These are phyloP conservation scores for Nineta flava DNA, from an alignment of 2,888 invertebrate genomes.

Conservation along the genomic window DNA sequence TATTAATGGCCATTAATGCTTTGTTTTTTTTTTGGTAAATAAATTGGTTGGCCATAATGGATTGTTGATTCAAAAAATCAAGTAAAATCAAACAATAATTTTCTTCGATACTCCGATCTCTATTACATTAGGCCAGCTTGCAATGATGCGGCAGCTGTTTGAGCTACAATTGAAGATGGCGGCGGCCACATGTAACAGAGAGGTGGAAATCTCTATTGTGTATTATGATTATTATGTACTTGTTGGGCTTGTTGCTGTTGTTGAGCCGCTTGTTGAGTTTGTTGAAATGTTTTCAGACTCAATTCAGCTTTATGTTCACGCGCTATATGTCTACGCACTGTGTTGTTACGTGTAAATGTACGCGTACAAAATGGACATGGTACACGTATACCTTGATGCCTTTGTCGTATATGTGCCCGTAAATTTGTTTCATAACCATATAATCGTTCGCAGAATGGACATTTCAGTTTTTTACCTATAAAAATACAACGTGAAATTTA, in stretches of 20 bases:
- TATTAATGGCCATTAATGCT: neutral
- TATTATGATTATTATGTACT: conserved; percentile 26
- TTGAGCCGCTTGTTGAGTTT: conserved; percentile 32
- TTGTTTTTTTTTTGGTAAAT: neutral
- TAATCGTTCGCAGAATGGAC: conserved; percentile 80
- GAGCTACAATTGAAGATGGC: too few species aligned
- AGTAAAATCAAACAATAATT: neutral
- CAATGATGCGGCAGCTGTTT: neutral
- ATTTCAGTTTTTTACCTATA: conserved; percentile 80
- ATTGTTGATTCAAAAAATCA: neutral
- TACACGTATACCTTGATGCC: conserved; percentile 83
- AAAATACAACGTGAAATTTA: conserved; percentile 17
- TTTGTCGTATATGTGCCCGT: conserved; percentile 78
- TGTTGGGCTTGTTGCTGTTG: conserved; percentile 35
- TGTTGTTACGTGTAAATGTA: conserved; percentile 85
- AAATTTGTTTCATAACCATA: conserved; percentile 88
- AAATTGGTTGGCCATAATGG: neutral
- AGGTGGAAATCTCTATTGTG: conserved; percentile 7
- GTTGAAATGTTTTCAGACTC: conserved; percentile 47
- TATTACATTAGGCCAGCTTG: conserved; percentile 3
- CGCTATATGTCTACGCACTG: conserved; percentile 78
- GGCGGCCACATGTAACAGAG: conserved; percentile 9
- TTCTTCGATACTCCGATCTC: neutral
- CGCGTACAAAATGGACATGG: conserved; percentile 82
- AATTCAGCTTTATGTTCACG: conserved; percentile 70